A percentile compares a stretch with the other conserved stretches of the same genome.
phyloP scores from a whole-genome alignment of 2,797 vertebrate genomes.

The Rhyacichthys aspro region DNA sequence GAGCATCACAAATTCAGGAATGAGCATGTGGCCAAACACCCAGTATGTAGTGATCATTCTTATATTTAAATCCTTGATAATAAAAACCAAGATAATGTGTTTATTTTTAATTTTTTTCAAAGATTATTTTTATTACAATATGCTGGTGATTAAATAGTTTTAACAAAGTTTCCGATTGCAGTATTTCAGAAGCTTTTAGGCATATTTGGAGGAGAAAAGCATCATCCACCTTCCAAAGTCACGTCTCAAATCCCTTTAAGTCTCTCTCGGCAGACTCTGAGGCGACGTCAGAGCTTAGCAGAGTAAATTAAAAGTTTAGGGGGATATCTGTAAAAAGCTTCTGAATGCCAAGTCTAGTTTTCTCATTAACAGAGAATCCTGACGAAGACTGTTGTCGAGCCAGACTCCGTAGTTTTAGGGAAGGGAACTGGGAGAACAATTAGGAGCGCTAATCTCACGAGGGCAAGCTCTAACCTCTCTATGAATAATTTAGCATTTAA shows the following conservation, averaged over 20 bases:
- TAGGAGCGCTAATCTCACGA: slow-evolving; percentile 67
- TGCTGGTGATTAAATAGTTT: no score
- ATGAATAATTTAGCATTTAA: slow-evolving; percentile 76
- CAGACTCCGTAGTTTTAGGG: slow-evolving; percentile 33
- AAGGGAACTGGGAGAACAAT: slow-evolving; percentile 66
- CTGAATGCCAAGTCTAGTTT: slow-evolving; percentile 39
- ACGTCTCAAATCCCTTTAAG: not conserved
- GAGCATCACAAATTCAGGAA: no score
- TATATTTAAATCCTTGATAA: no score
- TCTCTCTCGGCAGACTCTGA: slow-evolving; percentile 14
- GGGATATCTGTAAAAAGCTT: slow-evolving; percentile 34
- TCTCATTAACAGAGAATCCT: slow-evolving; percentile 48
- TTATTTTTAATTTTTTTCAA: no score
- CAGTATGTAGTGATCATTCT: no score
- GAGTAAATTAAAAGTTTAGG: slow-evolving; percentile 43
- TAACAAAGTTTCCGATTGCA: no score
- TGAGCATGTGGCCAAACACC: no score
- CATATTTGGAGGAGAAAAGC: no score
- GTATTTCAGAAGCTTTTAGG: no score
- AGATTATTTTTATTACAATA: no score
- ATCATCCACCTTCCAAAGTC: no score
- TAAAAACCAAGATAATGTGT: no score
- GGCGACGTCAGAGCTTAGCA: slow-evolving; percentile 10
- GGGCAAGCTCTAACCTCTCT: slow-evolving; percentile 60
- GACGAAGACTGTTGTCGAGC: slow-evolving; percentile 38